These are phyloP conservation scores for Geotrypetes seraphini DNA, from an alignment of 2,797 vertebrate genomes.

Conservation along the genomic window DNA sequence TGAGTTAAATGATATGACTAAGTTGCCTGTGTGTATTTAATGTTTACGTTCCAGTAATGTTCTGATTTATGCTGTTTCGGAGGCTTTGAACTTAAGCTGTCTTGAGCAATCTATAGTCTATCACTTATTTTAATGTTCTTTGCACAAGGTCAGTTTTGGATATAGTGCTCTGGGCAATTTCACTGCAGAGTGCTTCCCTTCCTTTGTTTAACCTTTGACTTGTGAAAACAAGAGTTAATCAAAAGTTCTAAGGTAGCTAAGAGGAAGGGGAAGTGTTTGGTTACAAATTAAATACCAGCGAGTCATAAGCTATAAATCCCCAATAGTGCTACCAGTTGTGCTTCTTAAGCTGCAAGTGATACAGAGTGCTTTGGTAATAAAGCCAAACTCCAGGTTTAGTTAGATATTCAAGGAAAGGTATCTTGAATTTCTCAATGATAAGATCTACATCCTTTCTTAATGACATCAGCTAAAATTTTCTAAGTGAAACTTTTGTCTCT, in stretches of 20 bases:
- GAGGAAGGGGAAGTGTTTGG: constrained; percentile 94
- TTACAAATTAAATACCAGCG: constrained; percentile 96
- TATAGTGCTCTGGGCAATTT: constrained; percentile 57
- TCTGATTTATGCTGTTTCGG: constrained; percentile 25
- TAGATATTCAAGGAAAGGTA: constrained; percentile 16
- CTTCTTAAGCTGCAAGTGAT: constrained; percentile 60
- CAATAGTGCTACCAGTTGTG: constrained; percentile 54
- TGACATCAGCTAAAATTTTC: not conserved
- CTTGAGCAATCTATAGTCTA: constrained; percentile 29
- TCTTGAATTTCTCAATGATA: not conserved
- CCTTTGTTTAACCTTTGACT: constrained; percentile 98
- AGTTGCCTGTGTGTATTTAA: constrained; percentile 13
- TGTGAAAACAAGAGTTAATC: constrained; percentile 73
- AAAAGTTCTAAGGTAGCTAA: constrained; percentile 74
- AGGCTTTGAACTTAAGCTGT: constrained; percentile 61
- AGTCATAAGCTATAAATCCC: constrained; percentile 90
- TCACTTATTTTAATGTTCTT: constrained; percentile 33
- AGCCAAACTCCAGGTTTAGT: constrained; percentile 35
- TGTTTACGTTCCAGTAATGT: constrained; percentile 21
- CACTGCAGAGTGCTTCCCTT: constrained; percentile 69
- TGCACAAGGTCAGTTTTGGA: constrained; percentile 25
- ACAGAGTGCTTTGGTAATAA: constrained; percentile 55
- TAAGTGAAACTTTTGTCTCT: no score
- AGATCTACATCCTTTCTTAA: not conserved
- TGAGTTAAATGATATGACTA: constrained; percentile 10